Conservation (phyloP, 2,888 invertebrate genomes). For the Dolichopus griseipennis region DNA sequence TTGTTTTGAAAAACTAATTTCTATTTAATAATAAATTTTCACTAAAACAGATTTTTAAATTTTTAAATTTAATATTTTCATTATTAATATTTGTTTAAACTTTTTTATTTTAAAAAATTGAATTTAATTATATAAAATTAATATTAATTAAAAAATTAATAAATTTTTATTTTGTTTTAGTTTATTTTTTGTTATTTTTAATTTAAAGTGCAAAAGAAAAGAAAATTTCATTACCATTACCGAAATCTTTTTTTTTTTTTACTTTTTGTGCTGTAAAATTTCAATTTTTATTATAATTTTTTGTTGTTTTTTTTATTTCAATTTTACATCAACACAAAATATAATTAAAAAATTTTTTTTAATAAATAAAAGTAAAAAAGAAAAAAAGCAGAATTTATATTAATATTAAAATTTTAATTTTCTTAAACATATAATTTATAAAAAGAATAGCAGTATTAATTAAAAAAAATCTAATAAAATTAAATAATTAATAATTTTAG, state of each 20-base stretch:
- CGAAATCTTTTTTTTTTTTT: neutral
- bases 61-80: too few relatives aligned
- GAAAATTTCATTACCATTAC: slow-evolving; percentile 7
- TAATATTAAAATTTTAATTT: neutral
- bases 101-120: too few relatives aligned
- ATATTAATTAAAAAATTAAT: neutral
- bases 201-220: slow-evolving; percentile 16
- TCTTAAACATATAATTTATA: too few relatives aligned
- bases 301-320: neutral
- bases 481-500: slow-evolving; percentile 1
- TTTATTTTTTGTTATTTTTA: slow-evolving; percentile 5
- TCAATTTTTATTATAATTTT: neutral
- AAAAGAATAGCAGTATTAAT: neutral
- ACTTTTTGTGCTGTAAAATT: slow-evolving; percentile 7
- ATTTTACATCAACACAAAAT: neutral
- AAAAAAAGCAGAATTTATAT: neutral
- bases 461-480: neutral
- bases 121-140: too few relatives aligned
- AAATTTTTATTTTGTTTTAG: slow-evolving; percentile 11
- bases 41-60: too few relatives aligned
- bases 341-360: neutral
- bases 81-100: too few relatives aligned
- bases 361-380: neutral
- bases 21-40: too few relatives aligned
- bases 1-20: too few relatives aligned